Evolutionary conservation across 1,140 invertebrate genomes (phyloP).

Genomic region (Archivesica marissinica): DNA sequence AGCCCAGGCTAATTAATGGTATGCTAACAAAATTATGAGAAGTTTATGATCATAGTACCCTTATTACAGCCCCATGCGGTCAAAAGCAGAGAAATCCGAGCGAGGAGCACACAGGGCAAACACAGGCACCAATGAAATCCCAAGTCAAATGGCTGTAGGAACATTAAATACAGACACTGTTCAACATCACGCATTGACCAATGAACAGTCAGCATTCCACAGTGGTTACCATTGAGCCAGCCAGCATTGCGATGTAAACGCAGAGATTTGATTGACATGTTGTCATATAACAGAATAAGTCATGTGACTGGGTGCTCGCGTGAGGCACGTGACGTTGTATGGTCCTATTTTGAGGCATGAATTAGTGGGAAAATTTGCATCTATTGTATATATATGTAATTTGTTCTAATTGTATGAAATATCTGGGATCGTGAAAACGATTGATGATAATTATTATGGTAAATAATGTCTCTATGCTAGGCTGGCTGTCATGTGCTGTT

Average conservation of each 20-base stretch:
- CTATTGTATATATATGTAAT: neutral
- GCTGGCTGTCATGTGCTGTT: too few species aligned
- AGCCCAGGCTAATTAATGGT: neutral
- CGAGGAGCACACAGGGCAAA: neutral
- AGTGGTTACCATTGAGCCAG: slow-evolving; percentile 61
- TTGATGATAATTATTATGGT: too few species aligned
- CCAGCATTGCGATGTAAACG: neutral
- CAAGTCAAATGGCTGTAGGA: slow-evolving; percentile 60
- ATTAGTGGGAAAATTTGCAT: neutral
- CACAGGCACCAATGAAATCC: neutral
- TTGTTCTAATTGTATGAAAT: too few species aligned
- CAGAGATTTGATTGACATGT: neutral
- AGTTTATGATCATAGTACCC: neutral
- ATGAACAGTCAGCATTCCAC: slow-evolving; percentile 61
- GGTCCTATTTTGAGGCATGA: neutral
- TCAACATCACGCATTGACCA: slow-evolving; percentile 45
- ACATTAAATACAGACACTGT: slow-evolving; percentile 65
- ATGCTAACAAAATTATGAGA: neutral
- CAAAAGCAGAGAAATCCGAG: slow-evolving; percentile 18
- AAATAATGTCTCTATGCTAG: too few species aligned
- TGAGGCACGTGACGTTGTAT: neutral
- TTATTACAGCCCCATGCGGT: neutral
- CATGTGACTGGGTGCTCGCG: neutral
- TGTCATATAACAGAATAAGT: too few species aligned
- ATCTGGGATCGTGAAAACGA: too few species aligned